Evolutionary conservation across 2,888 invertebrate species (phyloP).

Genomic region (Lasioglossum vierecki): DNA sequence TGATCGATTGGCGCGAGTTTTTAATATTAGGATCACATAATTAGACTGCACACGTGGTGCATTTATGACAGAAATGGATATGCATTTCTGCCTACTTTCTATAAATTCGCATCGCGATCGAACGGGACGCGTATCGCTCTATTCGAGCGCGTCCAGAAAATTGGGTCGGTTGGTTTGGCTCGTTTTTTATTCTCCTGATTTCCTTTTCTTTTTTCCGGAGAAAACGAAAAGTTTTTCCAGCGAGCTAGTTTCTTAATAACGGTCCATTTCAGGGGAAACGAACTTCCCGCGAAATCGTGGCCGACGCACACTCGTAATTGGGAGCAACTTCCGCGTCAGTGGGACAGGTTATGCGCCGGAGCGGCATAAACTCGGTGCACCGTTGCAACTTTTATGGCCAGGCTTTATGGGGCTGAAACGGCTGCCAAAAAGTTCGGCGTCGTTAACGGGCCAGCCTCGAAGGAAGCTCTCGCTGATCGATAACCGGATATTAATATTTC

Average conservation of each 20-base stretch:
- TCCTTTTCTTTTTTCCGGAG: too few species aligned
- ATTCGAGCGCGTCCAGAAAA: not conserved
- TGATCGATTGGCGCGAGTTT: too few species aligned
- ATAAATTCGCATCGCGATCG: too few species aligned
- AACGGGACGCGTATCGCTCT: not conserved
- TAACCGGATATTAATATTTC: conserved; percentile 38
- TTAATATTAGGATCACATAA: too few species aligned
- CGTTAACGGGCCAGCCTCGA: conserved; percentile 7
- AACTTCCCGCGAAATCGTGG: conserved; percentile 20
- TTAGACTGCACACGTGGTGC: too few species aligned
- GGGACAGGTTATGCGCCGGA: conserved; percentile 36
- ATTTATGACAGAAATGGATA: too few species aligned
- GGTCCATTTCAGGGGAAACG: not conserved
- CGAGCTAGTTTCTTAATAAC: not conserved
- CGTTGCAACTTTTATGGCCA: conserved; percentile 42
- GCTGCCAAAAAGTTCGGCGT: conserved; percentile 6
- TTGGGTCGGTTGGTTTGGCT: not conserved
- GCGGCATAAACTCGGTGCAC: conserved; percentile 27
- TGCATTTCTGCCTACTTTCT: too few species aligned
- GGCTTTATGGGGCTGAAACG: conserved; percentile 26
- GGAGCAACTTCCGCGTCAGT: conserved; percentile 41
- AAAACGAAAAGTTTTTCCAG: not conserved
- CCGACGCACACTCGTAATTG: conserved; percentile 27
- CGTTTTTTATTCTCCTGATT: not conserved
- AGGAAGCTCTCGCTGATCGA: conserved; percentile 26